Base-by-base conservation (phyloP, 2,113 vertebrate species). In the Atrichornis clamosus region DNA sequence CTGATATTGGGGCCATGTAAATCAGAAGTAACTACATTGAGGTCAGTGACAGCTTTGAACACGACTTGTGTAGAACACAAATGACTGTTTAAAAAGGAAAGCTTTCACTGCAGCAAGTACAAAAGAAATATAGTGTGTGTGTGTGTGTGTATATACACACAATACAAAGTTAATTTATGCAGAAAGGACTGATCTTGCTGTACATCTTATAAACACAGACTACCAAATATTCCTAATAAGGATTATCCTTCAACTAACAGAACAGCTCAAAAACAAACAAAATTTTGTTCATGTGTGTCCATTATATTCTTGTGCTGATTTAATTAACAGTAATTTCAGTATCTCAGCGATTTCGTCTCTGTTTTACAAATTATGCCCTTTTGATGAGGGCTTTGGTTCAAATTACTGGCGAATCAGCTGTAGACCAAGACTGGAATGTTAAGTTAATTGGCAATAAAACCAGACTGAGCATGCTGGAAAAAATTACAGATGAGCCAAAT, bases 271-370 rank as follows among this genome's bases (percentile, higher is more conserved):
- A 97, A 94, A 52, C 84, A 96, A 93, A 94, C 82, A 95, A 37
- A 28, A 89, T 95, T 95, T 90, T 94, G 59, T 87, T 92, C 92
- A 82, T 8, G 13, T 95, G 68, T 86, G 74, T 67, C 76, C 87
- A 50, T 94, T 96, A 80, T 23, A 47, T 42, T 75, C 42, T 4
- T 70, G 77, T 55, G 52, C 82, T 79, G 82, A 95, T 94, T 97
- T 93, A 96, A 97, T 97, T 95, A 96, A 95, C 93, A 87, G 37
- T 59, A 52, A 81, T 91, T 78, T 94, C 23, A 60, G 42, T 23
- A 41, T 73, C 76, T 95, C 33, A 0, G 74, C 68, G 47, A 70
- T 83, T 95, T 94, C 80, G 80, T 85, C 92, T 85, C 90, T 9
- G 65, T 65, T 90, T 95, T 88, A 78, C 83, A 88, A 95, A 93